Base-by-base conservation (phyloP, 2,113 vertebrate species). In the Syrrhaptes paradoxus region DNA sequence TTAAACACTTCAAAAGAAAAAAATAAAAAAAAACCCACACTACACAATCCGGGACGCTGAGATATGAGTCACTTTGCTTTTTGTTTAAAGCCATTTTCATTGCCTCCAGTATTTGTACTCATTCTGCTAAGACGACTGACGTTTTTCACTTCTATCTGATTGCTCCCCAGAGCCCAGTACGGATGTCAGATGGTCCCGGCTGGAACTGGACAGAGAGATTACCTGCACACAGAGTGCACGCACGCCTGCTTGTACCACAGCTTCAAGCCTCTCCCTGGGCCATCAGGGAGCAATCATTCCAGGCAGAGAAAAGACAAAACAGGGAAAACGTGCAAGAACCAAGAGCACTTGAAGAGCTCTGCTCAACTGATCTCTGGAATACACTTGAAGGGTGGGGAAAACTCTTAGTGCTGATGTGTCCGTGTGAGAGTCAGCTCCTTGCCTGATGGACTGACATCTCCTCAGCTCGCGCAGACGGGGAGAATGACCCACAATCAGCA, bases 341-440 rank as follows among this genome's bases (percentile, higher is more conserved):
- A 10, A 38, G 66, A 67, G 71, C 0, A 4, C 55, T 36, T 13
- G 15, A 63, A 83, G 55, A 91, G 31, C 28, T 82, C n/a, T 73
- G 70, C 75, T 73, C 75, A 13, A 16, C 14, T 54, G 31, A 45
- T 20, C 49, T 48, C 15, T 15, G 19, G 57, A 46, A 70, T 10
- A 31, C 13, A 15, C 21, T 10, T 20, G 68, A 73, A 43, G 22
- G 26, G 20, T 31, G 51, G n/a, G 59, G 73, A 48, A 43, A 68
- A 59, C 26, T 45, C 75, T 19, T 32, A 34, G 34, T 20, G 55
- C 43, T 49, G 43, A 54, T 32, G 43, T 34, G 32, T 67, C 65
- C 48, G 10, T 1, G 0, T 2, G 36, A 34, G 32, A 29, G 21
- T 8, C 1, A 3, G 61, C 19, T 87, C 61, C 58, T 36, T 2